Conservation (phyloP, 2,797 vertebrate genomes). For the Serranus cabrilla region DNA sequence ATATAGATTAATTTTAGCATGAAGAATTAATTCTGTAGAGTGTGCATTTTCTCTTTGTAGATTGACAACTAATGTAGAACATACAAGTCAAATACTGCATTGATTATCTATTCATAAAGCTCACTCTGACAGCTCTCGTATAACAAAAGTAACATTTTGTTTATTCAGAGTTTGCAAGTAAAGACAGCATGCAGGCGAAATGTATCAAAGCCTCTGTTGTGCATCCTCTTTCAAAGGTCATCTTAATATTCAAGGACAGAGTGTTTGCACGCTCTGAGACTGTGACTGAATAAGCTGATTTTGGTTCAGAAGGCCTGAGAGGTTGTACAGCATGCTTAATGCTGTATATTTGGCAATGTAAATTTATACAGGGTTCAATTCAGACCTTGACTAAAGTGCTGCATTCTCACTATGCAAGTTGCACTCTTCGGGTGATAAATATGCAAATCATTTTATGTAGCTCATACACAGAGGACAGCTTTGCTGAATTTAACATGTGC, state of each 20-base stretch:
- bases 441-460: conserved; percentile 45
- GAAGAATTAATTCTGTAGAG: conserved; percentile 22
- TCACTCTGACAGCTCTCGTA: not conserved
- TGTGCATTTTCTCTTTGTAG: conserved; percentile 1
- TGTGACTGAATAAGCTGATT: conserved; percentile 64
- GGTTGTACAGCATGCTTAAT: conserved; percentile 45
- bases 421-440: conserved; percentile 30
- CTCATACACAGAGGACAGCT: not conserved
- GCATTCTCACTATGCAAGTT: conserved; percentile 23
- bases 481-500: conserved; percentile 7
- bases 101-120: conserved; percentile 23
- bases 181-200: conserved; percentile 28
- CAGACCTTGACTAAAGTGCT: conserved; percentile 53
- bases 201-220: conserved; percentile 48
- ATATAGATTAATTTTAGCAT: conserved; percentile 33
- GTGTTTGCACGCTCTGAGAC: conserved; percentile 34
- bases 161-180: conserved; percentile 23
- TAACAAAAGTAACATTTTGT: conserved; percentile 28
- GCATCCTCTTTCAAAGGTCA: conserved; percentile 57
- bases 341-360: conserved; percentile 48
- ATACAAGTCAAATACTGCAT: not conserved
- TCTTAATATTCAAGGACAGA: conserved; percentile 70
- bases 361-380: conserved; percentile 42
- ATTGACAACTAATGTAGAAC: not conserved
- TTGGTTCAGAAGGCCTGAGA: conserved; percentile 41